Percentiles rank a stretch among this genome's conserved stretches.
phyloP scores from a whole-genome alignment of 2,888 invertebrate species.

The Sturmia bella region DNA sequence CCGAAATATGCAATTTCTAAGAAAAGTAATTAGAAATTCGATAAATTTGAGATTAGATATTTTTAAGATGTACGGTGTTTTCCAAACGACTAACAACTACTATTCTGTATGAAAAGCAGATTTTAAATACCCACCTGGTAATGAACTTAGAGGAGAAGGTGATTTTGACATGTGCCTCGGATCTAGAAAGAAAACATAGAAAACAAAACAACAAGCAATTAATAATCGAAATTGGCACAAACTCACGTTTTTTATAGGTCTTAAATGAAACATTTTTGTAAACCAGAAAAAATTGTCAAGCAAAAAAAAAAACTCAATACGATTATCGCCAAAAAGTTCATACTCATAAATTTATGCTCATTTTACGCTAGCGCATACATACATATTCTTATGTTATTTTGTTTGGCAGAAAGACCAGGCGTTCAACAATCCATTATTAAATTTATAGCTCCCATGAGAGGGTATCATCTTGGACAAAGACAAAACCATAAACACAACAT shows the following conservation, averaged over 20 bases:
- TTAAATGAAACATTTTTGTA: constrained; percentile 6
- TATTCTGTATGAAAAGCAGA: constrained; percentile 7
- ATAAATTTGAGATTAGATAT: constrained; percentile 30
- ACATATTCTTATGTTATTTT: constrained; percentile 22
- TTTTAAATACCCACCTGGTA: constrained; percentile 78
- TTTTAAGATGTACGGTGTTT: constrained; percentile 6
- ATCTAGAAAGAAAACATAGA: constrained; percentile 47
- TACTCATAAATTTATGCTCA: neutral
- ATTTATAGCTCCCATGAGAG: constrained; percentile 82
- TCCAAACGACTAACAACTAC: constrained; percentile 21
- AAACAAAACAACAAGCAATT: constrained; percentile 19
- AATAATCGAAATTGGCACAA: constrained; percentile 32
- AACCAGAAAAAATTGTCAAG: neutral
- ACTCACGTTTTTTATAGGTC: constrained; percentile 54
- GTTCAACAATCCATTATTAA: constrained; percentile 69
- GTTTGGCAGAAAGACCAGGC: constrained; percentile 24
- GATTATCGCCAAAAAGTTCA: constrained; percentile 15
- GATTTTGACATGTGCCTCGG: constrained; percentile 81
- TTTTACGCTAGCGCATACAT: neutral
- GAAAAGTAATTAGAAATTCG: constrained; percentile 38
- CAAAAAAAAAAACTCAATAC: constrained; percentile 1
- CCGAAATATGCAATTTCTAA: neutral
- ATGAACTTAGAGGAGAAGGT: constrained; percentile 80
- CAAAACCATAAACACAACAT: constrained; percentile 73
- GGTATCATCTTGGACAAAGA: constrained; percentile 71